Evolutionary conservation across 2,888 invertebrate genomes (phyloP).

Genomic region (Pollenia labialis): DNA sequence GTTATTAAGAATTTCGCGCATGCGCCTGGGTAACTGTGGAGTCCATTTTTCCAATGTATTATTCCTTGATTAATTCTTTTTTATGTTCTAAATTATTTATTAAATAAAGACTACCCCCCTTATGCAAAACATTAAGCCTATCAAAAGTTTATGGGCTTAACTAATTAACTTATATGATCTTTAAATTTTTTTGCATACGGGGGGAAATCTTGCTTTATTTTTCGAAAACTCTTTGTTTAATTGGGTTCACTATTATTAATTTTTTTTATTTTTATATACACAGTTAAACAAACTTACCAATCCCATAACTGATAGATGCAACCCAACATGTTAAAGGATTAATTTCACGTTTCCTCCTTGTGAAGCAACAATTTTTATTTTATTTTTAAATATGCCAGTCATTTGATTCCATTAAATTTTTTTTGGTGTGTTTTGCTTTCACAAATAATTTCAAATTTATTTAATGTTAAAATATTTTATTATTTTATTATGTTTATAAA

Average conservation of each 20-base stretch:
- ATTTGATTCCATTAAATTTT: conserved; percentile 31
- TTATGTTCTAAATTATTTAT: no score
- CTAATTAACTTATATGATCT: no score
- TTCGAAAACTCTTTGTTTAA: neutral
- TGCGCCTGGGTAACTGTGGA: no score
- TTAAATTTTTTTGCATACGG: no score
- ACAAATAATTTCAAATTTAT: conserved; percentile 15
- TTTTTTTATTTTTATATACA: conserved; percentile 1
- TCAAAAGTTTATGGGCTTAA: no score
- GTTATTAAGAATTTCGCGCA: no score
- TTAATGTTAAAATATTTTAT: conserved; percentile 34
- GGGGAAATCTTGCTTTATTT: no score
- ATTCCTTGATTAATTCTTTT: no score
- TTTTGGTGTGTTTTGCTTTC: conserved; percentile 41
- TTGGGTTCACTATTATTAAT: neutral
- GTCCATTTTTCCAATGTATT: no score
- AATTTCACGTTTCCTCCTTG: conserved; percentile 9
- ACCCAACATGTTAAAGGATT: conserved; percentile 85
- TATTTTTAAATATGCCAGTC: conserved; percentile 25
- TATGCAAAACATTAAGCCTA: no score
- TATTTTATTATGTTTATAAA: conserved; percentile 6
- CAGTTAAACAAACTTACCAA: conserved; percentile 84
- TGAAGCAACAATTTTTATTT: conserved; percentile 21
- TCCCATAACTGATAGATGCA: conserved; percentile 88
- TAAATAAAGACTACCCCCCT: no score